Conservation (phyloP, 2,113 vertebrate species). For the Condylura cristata region DNA sequence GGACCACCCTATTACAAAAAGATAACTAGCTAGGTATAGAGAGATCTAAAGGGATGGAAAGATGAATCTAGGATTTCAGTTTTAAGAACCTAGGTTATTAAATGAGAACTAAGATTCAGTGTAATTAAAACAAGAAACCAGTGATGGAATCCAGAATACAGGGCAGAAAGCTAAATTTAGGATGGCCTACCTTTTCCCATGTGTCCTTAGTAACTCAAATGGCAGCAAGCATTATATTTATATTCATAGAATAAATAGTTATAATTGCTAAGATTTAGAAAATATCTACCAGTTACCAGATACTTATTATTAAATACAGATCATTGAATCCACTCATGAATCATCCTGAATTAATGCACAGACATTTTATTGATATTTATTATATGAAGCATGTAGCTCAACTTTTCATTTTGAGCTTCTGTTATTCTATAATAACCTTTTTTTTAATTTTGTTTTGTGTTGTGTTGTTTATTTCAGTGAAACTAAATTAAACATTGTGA, state of each 20-base stretch:
- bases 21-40: not conserved
- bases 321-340: not conserved
- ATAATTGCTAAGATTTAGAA: not conserved
- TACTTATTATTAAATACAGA: slow-evolving; percentile 6
- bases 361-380: not conserved
- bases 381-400: not conserved
- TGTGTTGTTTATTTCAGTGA: not conserved
- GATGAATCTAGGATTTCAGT: not conserved
- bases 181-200: not conserved
- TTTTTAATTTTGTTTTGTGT: too few relatives aligned
- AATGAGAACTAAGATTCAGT: not conserved
- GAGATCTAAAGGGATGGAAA: not conserved
- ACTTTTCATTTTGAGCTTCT: not conserved
- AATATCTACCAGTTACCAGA: not conserved
- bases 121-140: not conserved
- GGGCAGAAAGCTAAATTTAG: not conserved
- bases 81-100: not conserved
- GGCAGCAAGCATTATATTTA: not conserved
- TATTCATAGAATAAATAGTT: not conserved
- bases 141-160: not conserved
- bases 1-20: too few relatives aligned
- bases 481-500: not conserved
- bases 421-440: not conserved
- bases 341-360: not conserved
- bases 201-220: not conserved